Evolutionary conservation across 2,888 invertebrate species (phyloP).

Genomic region (Pilophorus perplexus): DNA sequence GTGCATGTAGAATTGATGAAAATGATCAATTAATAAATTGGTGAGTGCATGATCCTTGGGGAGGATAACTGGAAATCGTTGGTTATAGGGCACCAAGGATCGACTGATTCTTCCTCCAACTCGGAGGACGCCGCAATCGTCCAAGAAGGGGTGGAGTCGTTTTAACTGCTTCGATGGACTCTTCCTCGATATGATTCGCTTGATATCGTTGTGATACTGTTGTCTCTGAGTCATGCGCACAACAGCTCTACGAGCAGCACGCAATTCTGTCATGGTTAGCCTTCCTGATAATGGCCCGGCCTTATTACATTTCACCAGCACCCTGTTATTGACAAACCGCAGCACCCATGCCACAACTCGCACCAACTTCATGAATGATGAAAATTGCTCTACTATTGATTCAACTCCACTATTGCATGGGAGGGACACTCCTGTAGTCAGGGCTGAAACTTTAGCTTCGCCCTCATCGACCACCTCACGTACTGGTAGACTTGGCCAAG

Average conservation of each 20-base stretch:
- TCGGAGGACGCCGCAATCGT: slow-evolving; percentile 34
- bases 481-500: too few relatives aligned
- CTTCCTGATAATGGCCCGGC: not conserved
- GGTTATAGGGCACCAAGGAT: not conserved
- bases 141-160: slow-evolving; percentile 35
- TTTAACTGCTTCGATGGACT: not conserved
- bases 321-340: not conserved
- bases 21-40: slow-evolving; percentile 24
- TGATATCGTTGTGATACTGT: not conserved
- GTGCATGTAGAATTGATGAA: slow-evolving; percentile 38
- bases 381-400: not conserved
- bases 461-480: too few relatives aligned
- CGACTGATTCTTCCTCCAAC: slow-evolving; percentile 44
- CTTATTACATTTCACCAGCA: not conserved
- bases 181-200: not conserved
- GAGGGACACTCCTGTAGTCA: too few relatives aligned
- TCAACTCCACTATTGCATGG: not conserved
- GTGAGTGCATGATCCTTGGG: slow-evolving; percentile 38
- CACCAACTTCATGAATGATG: not conserved
- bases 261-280: not conserved
- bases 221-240: not conserved
- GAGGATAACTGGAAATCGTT: slow-evolving; percentile 39
- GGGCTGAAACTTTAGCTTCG: too few relatives aligned
- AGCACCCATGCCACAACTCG: not conserved
- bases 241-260: not conserved